A percentile compares a stretch with the other conserved stretches of the same genome.
phyloP scores from a whole-genome alignment of 2,797 vertebrate species.

The Gambusia yucatana region DNA sequence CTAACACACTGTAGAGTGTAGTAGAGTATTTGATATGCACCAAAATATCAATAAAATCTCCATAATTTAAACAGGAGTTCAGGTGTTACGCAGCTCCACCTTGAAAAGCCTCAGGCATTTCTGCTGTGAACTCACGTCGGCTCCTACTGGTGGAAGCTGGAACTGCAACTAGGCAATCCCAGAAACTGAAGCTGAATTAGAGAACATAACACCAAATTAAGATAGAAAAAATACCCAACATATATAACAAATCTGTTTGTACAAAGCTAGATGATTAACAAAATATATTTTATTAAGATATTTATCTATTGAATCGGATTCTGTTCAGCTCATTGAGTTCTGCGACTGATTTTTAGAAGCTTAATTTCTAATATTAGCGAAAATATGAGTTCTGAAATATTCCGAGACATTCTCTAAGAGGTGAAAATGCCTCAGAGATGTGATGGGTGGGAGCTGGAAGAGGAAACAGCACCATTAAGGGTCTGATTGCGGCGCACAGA shows the following conservation, averaged over 20 bases:
- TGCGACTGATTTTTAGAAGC: background rate
- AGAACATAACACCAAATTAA: background rate
- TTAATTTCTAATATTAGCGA: background rate
- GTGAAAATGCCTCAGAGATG: slow-evolving; percentile 30
- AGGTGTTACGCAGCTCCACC: slow-evolving; percentile 38
- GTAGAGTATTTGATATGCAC: background rate
- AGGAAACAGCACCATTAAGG: slow-evolving; percentile 74
- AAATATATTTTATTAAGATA: background rate
- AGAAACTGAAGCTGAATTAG: background rate
- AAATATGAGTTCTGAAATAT: background rate
- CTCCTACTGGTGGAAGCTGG: slow-evolving; percentile 71
- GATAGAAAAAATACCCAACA: background rate
- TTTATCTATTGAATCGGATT: background rate
- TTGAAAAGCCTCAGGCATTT: slow-evolving; percentile 24
- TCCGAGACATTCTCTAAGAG: background rate
- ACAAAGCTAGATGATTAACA: background rate
- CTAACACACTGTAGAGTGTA: background rate
- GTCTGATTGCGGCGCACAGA: slow-evolving; percentile 60
- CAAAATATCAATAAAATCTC: background rate
- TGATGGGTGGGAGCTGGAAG: slow-evolving; percentile 63
- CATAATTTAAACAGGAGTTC: background rate
- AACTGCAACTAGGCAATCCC: slow-evolving; percentile 49
- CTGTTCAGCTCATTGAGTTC: background rate
- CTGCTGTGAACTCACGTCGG: slow-evolving; percentile 69
- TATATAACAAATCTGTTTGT: background rate